Percentiles rank a stretch among this genome's conserved stretches.
phyloP scores from a whole-genome alignment of 2,797 vertebrate genomes.

The Toxotes lorentzi region DNA sequence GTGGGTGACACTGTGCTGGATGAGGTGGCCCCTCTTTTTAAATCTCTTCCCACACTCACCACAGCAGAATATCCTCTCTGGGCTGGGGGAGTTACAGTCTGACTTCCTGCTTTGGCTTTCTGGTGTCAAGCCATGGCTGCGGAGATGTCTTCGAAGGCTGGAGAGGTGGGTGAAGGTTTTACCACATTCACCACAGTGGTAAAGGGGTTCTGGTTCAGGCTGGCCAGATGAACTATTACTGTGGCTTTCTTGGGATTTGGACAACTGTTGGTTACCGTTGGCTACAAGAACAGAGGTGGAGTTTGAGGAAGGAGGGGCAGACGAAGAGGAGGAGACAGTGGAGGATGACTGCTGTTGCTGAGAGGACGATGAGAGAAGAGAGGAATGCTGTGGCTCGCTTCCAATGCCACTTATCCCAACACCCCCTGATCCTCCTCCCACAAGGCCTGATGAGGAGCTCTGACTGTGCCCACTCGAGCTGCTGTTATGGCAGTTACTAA shows the following conservation, averaged over 20 bases:
- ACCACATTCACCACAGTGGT: conserved; percentile 93
- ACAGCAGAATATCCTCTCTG: conserved; percentile 90
- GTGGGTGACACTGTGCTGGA: conserved; percentile 94
- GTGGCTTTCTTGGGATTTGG: conserved; percentile 82
- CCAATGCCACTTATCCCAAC: conserved; percentile 82
- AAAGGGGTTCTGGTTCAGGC: conserved; percentile 87
- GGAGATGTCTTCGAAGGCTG: conserved; percentile 93
- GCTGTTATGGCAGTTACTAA: conserved; percentile 81
- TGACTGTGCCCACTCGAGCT: conserved; percentile 83
- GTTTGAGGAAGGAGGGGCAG: conserved; percentile 80
- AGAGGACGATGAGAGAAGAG: conserved; percentile 82
- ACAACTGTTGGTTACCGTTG: conserved; percentile 81
- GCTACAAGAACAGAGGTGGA: conserved; percentile 86
- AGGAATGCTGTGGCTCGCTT: conserved; percentile 81
- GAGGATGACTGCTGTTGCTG: conserved; percentile 84
- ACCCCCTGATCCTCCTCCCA: conserved; percentile 80
- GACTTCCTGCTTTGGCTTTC: conserved; percentile 80
- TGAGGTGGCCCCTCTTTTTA: conserved; percentile 94
- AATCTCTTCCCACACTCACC: conserved; percentile 93
- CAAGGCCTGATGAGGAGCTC: conserved; percentile 81
- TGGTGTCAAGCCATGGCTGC: conserved; percentile 89
- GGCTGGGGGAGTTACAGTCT: conserved; percentile 84
- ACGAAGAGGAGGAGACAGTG: conserved; percentile 84
- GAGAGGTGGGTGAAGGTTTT: conserved; percentile 94
- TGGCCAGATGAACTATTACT: conserved; percentile 71